Conservation (phyloP, 2,113 vertebrate genomes). For the Xenopus tropicalis region DNA sequence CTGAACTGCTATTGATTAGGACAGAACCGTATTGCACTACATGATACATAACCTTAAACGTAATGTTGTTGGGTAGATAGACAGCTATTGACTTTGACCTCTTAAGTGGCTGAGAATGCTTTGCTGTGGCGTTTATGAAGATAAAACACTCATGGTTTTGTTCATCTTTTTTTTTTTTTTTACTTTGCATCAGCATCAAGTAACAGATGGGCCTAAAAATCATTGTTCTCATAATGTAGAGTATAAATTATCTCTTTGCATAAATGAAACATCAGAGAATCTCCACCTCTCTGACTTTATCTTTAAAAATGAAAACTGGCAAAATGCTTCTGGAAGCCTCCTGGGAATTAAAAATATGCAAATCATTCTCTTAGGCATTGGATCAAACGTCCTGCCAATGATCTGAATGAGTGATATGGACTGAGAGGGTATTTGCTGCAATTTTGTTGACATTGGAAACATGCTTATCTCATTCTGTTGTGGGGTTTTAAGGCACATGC, state of each 20-base stretch:
- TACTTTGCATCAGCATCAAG: constrained; percentile 27
- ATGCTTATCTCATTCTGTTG: neutral
- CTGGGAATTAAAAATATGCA: constrained; percentile 28
- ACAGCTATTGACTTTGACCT: constrained; percentile 39
- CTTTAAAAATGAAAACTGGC: constrained; percentile 33
- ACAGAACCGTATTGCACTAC: too few species aligned
- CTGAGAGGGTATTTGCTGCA: constrained; percentile 15
- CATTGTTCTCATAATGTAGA: constrained; percentile 29
- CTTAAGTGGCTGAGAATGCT: constrained; percentile 16
- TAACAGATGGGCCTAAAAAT: constrained; percentile 41
- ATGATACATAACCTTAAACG: neutral
- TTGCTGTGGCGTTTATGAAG: constrained; percentile 39
- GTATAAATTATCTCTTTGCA: constrained; percentile 25
- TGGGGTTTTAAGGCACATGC: too few species aligned
- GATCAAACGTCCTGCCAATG: constrained; percentile 31
- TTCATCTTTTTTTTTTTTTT: constrained; percentile 38
- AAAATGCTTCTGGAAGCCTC: neutral
- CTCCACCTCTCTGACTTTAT: constrained; percentile 30
- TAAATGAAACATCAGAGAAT: constrained; percentile 34
- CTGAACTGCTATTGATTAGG: too few species aligned
- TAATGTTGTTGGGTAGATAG: constrained; percentile 24
- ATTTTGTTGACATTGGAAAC: constrained; percentile 36
- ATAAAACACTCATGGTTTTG: constrained; percentile 38
- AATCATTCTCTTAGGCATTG: constrained; percentile 28
- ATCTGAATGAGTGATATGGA: constrained; percentile 19